phyloP scores from a whole-genome alignment of 2,888 invertebrate species.

The Brassicogethes aeneus region DNA sequence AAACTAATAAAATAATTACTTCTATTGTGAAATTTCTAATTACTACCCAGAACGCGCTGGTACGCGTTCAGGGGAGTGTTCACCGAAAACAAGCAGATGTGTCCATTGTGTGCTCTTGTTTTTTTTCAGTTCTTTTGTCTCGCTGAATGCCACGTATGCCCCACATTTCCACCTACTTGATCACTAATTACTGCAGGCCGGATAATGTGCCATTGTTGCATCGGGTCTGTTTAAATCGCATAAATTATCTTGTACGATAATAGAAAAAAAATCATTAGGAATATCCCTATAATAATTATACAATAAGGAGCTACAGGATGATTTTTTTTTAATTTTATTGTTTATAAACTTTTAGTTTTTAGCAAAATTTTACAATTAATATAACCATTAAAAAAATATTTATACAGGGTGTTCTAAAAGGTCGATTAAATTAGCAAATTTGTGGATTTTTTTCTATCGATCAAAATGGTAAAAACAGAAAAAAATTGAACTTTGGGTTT shows the following conservation, averaged over 20 bases:
- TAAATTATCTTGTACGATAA: constrained; percentile 32
- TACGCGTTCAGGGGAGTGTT: constrained; percentile 7
- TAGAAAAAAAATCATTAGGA: constrained; percentile 17
- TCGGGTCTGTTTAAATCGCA: constrained; percentile 39
- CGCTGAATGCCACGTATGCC: constrained; percentile 35
- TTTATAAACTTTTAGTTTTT: too few relatives aligned
- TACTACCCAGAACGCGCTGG: neutral
- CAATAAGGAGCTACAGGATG: too few relatives aligned
- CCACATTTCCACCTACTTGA: constrained; percentile 43
- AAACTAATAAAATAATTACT: neutral
- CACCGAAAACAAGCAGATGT: constrained; percentile 33
- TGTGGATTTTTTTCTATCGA: too few relatives aligned
- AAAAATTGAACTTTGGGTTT: too few relatives aligned
- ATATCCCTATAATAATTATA: too few relatives aligned
- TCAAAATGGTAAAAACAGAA: too few relatives aligned
- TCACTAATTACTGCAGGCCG: constrained; percentile 40
- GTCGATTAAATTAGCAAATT: too few relatives aligned
- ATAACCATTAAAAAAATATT: too few relatives aligned
- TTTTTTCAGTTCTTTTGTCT: constrained; percentile 36
- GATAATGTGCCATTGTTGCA: constrained; percentile 36
- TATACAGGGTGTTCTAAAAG: too few relatives aligned
- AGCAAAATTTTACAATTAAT: too few relatives aligned
- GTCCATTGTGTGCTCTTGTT: constrained; percentile 27
- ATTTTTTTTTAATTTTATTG: too few relatives aligned
- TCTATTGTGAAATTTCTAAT: neutral